Conservation (phyloP, 2,113 vertebrate species). For the Gulo gulo region DNA sequence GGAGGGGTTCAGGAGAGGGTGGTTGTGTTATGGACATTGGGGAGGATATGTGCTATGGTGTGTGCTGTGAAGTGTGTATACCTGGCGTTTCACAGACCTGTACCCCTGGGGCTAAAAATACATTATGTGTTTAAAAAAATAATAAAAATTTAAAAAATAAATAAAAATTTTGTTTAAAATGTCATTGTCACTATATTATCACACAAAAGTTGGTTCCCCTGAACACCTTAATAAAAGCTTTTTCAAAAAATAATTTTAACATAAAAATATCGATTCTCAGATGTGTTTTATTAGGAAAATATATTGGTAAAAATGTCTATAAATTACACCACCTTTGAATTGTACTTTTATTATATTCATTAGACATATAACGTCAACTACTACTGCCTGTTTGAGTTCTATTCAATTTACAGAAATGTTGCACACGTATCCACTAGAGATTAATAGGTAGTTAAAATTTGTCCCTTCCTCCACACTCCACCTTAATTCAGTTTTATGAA, state of each 20-base stretch:
- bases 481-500: not conserved
- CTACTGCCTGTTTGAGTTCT: not conserved
- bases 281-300: not conserved
- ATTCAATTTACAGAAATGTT: not conserved
- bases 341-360: not conserved
- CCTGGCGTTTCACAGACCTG: too few species aligned
- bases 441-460: not conserved
- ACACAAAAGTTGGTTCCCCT: not conserved
- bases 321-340: not conserved
- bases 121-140: too few species aligned
- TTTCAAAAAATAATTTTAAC: not conserved
- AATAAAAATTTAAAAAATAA: too few species aligned
- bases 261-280: not conserved
- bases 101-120: too few species aligned
- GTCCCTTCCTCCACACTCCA: not conserved
- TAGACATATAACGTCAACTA: not conserved
- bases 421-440: not conserved
- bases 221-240: not conserved
- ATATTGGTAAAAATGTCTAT: not conserved
- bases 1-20: too few species aligned
- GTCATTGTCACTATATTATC: not conserved
- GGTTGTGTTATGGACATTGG: too few species aligned
- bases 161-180: not conserved
- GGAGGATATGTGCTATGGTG: too few species aligned
- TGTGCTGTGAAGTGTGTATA: too few species aligned